Percentiles rank a stretch among this genome's conserved stretches.
Conservation (phyloP, 2,113 vertebrate species). For the Esox niger region DNA sequence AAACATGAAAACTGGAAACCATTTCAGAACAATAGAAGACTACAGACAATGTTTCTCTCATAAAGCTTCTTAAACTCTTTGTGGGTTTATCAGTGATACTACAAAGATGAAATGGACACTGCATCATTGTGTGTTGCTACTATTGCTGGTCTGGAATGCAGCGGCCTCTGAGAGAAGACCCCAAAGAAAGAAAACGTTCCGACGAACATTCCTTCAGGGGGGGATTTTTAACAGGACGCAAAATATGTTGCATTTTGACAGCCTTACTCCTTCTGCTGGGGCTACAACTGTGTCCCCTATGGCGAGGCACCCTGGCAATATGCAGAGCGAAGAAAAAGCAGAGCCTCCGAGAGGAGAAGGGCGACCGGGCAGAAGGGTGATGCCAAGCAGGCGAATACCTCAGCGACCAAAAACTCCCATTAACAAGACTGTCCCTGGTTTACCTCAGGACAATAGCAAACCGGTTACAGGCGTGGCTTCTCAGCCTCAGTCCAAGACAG, state of each 20-base stretch:
- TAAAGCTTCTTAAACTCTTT: too few relatives aligned
- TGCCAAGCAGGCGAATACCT: conserved; percentile 49
- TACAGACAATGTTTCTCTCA: neutral
- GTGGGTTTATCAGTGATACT: conserved; percentile 29
- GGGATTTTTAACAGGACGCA: neutral
- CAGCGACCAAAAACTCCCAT: conserved; percentile 35
- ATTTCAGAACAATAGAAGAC: neutral
- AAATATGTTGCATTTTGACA: neutral
- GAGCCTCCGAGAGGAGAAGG: conserved; percentile 1
- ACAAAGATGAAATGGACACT: conserved; percentile 76
- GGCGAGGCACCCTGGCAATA: conserved; percentile 35
- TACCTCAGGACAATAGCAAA: conserved; percentile 73
- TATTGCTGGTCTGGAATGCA: conserved; percentile 66
- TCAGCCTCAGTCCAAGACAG: conserved; percentile 47
- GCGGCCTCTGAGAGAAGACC: conserved; percentile 50
- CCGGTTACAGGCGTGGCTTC: neutral
- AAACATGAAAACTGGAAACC: neutral
- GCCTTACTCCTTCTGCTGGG: conserved; percentile 7
- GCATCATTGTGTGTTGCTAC: conserved; percentile 56
- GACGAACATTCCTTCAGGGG: neutral
- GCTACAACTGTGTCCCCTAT: conserved; percentile 12
- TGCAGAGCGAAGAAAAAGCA: conserved; percentile 29
- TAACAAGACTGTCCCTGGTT: conserved; percentile 31
- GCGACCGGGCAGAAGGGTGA: conserved; percentile 12
- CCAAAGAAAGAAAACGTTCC: neutral